A percentile compares a stretch with the other conserved stretches of the same genome.
phyloP scores from a whole-genome alignment of 2,797 vertebrate genomes.

The Oophaga sylvatica region DNA sequence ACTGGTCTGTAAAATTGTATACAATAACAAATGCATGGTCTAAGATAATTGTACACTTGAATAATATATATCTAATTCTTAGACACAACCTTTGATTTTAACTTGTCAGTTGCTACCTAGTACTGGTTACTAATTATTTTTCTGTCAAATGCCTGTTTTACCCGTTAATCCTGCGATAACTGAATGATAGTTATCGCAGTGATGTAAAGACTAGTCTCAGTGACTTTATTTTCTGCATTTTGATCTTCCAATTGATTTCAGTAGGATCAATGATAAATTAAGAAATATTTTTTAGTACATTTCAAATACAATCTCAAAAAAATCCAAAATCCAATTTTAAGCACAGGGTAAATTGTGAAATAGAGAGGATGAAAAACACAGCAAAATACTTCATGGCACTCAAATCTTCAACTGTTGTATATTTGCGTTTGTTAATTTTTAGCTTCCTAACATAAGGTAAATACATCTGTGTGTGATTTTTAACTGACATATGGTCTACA shows the following conservation, averaged over 20 bases:
- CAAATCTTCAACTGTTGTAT: background rate
- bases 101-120: too few species aligned
- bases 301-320: background rate
- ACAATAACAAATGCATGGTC: too few species aligned
- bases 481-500: slow-evolving; percentile 14
- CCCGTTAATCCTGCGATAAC: too few species aligned
- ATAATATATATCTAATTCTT: too few species aligned
- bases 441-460: background rate
- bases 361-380: background rate
- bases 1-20: too few species aligned
- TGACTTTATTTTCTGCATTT: too few species aligned
- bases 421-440: background rate
- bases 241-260: background rate
- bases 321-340: background rate
- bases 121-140: too few species aligned
- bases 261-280: background rate
- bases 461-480: background rate
- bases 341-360: background rate
- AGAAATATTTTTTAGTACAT: background rate
- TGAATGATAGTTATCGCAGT: too few species aligned
- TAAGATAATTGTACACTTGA: too few species aligned
- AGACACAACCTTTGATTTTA: too few species aligned
- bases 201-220: too few species aligned
- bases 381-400: background rate
- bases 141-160: too few species aligned